Evolutionary conservation across 1,140 invertebrate genomes (phyloP).

Genomic region (Homarus americanus): DNA sequence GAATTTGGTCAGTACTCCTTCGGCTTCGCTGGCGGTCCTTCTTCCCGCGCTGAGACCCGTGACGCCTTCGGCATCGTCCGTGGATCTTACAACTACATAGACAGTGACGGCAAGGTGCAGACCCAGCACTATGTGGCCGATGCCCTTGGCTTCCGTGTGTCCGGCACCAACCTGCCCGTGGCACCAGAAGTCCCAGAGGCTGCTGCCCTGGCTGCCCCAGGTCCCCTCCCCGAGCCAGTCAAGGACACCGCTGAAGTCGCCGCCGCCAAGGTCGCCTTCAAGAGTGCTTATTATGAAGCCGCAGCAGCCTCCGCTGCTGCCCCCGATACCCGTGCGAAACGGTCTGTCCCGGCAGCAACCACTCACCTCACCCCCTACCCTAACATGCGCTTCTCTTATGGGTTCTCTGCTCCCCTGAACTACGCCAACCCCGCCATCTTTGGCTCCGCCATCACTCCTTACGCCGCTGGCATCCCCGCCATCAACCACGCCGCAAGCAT

Average conservation of each 20-base stretch:
- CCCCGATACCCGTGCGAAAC: constrained; percentile 38
- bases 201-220: constrained; percentile 13
- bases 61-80: constrained; percentile 52
- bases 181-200: constrained; percentile 29
- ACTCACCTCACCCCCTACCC: constrained; percentile 6
- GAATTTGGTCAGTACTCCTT: constrained; percentile 64
- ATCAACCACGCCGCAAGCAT: too few relatives aligned
- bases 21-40: constrained; percentile 46
- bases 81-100: constrained; percentile 59
- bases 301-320: constrained; percentile 47
- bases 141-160: constrained; percentile 82
- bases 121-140: constrained; percentile 63
- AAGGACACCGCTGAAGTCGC: constrained; percentile 57
- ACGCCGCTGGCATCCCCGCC: too few relatives aligned
- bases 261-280: constrained; percentile 50
- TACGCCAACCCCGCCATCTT: neutral
- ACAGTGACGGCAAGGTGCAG: constrained; percentile 57
- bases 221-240: constrained; percentile 40
- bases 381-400: neutral
- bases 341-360: neutral
- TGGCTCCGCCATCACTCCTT: too few relatives aligned
- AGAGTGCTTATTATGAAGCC: constrained; percentile 38
- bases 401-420: neutral
- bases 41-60: constrained; percentile 42
- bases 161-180: constrained; percentile 83